Percentiles rank a stretch among this genome's conserved stretches.
phyloP scores from a whole-genome alignment of 1,140 invertebrate species.

The Diprion similis region DNA sequence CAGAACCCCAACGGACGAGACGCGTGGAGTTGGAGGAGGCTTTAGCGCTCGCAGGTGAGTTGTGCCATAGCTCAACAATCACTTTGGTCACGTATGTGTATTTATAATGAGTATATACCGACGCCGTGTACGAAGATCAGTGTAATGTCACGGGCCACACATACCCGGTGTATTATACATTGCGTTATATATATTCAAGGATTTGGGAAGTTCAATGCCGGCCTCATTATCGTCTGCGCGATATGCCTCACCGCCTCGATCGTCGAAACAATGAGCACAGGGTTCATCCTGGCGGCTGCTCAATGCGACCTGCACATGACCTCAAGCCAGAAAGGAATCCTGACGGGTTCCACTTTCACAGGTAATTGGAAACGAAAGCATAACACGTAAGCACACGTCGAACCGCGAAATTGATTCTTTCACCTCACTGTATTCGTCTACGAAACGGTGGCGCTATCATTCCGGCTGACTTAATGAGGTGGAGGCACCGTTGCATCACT shows the following conservation, averaged over 20 bases:
- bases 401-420: too few species aligned
- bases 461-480: too few species aligned
- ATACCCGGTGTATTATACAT: slow-evolving; percentile 16
- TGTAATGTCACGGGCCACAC: too few species aligned
- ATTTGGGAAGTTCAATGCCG: slow-evolving; percentile 35
- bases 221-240: slow-evolving; percentile 27
- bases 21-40: slow-evolving; percentile 27
- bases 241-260: slow-evolving; percentile 27
- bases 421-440: too few species aligned
- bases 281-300: slow-evolving; percentile 33
- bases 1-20: slow-evolving; percentile 5
- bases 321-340: slow-evolving; percentile 31
- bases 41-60: slow-evolving; percentile 23
- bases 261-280: slow-evolving; percentile 25
- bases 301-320: slow-evolving; percentile 39
- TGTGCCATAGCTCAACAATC: slow-evolving; percentile 12
- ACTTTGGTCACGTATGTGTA: slow-evolving; percentile 22
- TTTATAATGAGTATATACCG: neutral
- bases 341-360: slow-evolving; percentile 31
- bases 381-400: too few species aligned
- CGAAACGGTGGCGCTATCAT: too few species aligned
- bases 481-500: too few species aligned
- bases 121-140: too few species aligned
- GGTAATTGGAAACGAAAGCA: slow-evolving; percentile 15
- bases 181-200: slow-evolving; percentile 23